Evolutionary conservation across 2,888 invertebrate species (phyloP).

Genomic region (Coelinius sp.): DNA sequence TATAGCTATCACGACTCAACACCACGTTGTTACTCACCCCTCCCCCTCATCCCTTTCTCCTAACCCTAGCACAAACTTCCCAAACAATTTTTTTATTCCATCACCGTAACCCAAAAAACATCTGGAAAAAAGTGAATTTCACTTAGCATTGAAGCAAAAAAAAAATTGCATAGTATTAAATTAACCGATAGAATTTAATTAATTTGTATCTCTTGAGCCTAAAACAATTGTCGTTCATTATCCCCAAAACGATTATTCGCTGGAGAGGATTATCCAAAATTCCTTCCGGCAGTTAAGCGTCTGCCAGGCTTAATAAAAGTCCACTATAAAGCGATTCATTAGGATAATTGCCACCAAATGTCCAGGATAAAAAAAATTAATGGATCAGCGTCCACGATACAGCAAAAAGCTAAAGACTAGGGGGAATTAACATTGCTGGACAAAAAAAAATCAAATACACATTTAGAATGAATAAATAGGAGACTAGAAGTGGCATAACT

Average conservation of each 20-base stretch:
- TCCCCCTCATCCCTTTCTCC: background rate
- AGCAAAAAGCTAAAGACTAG: background rate
- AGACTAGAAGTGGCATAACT: too few relatives aligned
- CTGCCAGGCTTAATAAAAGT: background rate
- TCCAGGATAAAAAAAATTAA: background rate
- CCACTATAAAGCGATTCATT: background rate
- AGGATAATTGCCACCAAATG: slow-evolving; percentile 2
- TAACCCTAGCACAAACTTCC: background rate
- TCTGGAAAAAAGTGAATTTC: background rate
- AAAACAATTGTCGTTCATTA: background rate
- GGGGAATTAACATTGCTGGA: too few relatives aligned
- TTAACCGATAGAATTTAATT: background rate
- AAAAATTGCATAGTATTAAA: background rate
- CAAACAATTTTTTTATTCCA: background rate
- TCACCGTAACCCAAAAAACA: background rate
- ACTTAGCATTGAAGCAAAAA: background rate
- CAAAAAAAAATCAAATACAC: background rate
- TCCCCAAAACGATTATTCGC: background rate
- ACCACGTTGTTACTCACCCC: background rate
- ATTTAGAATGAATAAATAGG: too few relatives aligned
- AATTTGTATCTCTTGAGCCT: background rate
- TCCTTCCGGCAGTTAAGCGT: background rate
- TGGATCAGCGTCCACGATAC: background rate
- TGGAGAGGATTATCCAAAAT: slow-evolving; percentile 8
- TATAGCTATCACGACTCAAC: background rate